Evolutionary conservation across 2,797 vertebrate species (phyloP), one percentile per base, ranked within the genome.

Genomic region (Pelobates cultripes): DNA sequence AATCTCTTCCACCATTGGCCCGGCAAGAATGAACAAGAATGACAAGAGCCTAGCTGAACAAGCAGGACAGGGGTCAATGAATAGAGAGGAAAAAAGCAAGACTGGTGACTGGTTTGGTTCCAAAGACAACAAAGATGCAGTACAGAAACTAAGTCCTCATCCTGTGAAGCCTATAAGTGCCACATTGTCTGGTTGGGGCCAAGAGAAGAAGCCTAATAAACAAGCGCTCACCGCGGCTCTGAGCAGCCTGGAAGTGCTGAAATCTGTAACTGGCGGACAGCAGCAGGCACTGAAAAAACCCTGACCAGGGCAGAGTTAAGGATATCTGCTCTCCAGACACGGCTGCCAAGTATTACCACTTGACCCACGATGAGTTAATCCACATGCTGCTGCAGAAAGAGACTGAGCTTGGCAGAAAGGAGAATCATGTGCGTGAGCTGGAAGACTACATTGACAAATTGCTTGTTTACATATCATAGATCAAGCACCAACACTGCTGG

Each of bases 391-490:
- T 97, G 88, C 95, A 95, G 89, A 93, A 93, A 15, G 97, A 99
- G 91, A 89, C 88, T 0, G 95, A 97, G 85, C 91, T 99, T 83
- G 93, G 87, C 92, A 95, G 89, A 91, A 92, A 96, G 87, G 96
- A 96, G 44, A 90, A 94, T 74, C 94, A 96, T 60, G 94, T 99
- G 84, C 92, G 82, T 0, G 97, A 98, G 80, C 93, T 99, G 86
- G 98, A 99, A 93, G 95, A 97, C 90, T 99, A 99, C 94, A 99
- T 99, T 0, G 98, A 99, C 94, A 95, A 94, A 78, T 93, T 99
- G 88, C 94, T 99, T 86, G 97, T 99, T n/a, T n/a, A 84, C 96
- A 96, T 88, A 99, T 99, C 93, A 99, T 99, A 96, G 98, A 99
- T 86, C 95, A 97, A 86, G 98, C 96, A 0, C 98, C 98, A 42